Base-by-base conservation (phyloP, 2,888 invertebrate genomes). In the Herminia tarsipennalis region DNA sequence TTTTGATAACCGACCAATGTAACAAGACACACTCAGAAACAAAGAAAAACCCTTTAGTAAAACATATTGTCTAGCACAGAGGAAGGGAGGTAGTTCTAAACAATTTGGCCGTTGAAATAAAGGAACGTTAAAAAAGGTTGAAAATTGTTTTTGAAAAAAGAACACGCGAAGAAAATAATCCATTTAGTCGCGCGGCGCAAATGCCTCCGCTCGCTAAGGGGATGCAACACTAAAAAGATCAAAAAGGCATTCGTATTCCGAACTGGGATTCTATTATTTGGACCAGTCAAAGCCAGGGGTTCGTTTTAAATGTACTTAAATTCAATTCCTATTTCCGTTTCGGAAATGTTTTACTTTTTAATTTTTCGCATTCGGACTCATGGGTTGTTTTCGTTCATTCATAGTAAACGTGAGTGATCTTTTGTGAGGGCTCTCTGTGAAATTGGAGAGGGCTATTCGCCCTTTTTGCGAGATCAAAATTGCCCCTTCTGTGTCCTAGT, bases 331-430 rank as follows among this genome's bases (percentile, higher is more conserved):
- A 77, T 84, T 87, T 87, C 85, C 83, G 84, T 81, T 78, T 81
- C 73, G 71, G 68, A 72, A 78, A 80, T 81, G 82, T 78, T 84
- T 85, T 85, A 81, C 81, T 84, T 88, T 70, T 88, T 83, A 84
- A 86, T 88, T 88, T 83, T 76, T 64, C 49, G 51, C 77, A 86
- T 86, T 84, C 82, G 83, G 78, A 78, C 78, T 78, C 55, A 75
- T 76, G 72, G 70, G 82, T 76, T 83, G 84, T 86, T 88, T 86
- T 86, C 81, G 80, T 71, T 83, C 85, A 87, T 88, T 88, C 87
- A 88, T 87, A 89, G 90, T 88, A 86, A 86, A 83, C 86, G 83
- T 83, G 87, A 85, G 88, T 88, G 88, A 87, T 86, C 88, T 89
- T 90, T 90, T 90, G 85, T 88, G 77, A 76, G 78, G 72, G 88